Conservation (phyloP, 2,888 invertebrate species). For the Anthophora plumipes region DNA sequence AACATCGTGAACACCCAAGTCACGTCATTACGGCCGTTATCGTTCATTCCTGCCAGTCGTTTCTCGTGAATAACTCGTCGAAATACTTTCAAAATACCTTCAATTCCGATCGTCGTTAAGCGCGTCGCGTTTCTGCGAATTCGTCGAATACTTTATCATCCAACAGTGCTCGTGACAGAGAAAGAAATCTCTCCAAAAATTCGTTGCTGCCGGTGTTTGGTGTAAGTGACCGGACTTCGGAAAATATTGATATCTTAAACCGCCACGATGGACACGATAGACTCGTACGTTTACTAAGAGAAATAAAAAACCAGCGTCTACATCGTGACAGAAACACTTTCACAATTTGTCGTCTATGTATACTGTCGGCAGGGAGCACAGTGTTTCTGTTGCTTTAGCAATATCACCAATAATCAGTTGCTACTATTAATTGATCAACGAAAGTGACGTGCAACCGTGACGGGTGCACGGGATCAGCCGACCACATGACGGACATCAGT, state of each 20-base stretch:
- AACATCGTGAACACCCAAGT: conserved; percentile 59
- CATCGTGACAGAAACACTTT: not conserved
- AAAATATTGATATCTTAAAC: too few relatives aligned
- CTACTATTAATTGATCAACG: not conserved
- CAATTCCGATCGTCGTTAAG: not conserved
- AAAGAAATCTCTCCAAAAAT: not conserved
- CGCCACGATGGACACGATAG: not conserved
- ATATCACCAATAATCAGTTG: not conserved
- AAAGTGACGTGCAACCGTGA: conserved; percentile 18
- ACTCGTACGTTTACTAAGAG: not conserved
- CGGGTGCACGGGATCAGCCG: not conserved
- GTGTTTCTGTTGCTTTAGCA: not conserved
- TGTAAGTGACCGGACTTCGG: not conserved
- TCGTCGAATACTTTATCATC: not conserved
- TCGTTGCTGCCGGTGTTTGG: not conserved
- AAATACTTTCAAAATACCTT: too few relatives aligned
- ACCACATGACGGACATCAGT: conserved; percentile 72
- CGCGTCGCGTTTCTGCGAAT: too few relatives aligned
- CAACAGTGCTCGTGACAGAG: not conserved
- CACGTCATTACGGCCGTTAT: not conserved
- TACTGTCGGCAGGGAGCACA: not conserved
- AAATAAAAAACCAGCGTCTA: not conserved
- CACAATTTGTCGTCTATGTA: not conserved
- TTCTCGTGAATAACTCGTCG: conserved; percentile 2
- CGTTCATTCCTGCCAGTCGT: not conserved